Conservation (phyloP, 1,140 invertebrate species). For the Diorhabda elongata region DNA sequence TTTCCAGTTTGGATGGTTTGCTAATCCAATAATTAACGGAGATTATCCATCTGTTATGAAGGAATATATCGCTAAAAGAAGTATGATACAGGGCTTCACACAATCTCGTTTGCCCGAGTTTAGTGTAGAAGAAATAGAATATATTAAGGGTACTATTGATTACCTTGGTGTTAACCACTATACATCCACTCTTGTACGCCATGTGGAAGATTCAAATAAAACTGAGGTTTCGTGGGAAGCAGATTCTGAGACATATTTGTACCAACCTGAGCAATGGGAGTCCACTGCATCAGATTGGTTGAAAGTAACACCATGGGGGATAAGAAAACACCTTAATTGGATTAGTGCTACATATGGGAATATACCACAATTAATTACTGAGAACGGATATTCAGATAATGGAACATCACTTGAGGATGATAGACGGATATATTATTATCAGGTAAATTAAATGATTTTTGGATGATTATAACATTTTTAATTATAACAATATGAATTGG, state of each 20-base stretch:
- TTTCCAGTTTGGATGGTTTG: slow-evolving; percentile 20
- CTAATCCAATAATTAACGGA: slow-evolving; percentile 16
- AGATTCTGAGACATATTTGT: background rate
- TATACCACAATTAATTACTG: slow-evolving; percentile 42
- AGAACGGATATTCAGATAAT: slow-evolving; percentile 37
- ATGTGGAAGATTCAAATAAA: background rate
- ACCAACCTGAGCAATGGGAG: background rate
- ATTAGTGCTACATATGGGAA: slow-evolving; percentile 59
- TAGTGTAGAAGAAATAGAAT: slow-evolving; percentile 54
- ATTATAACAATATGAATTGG: background rate
- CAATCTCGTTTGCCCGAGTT: slow-evolving; percentile 60
- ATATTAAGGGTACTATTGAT: slow-evolving; percentile 56
- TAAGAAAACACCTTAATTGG: slow-evolving; percentile 59
- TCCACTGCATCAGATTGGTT: background rate
- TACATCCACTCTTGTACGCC: slow-evolving; percentile 37
- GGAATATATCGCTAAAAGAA: slow-evolving; percentile 44
- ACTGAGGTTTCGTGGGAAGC: background rate
- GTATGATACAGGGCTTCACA: slow-evolving; percentile 54
- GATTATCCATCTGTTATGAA: slow-evolving; percentile 20
- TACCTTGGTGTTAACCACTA: slow-evolving; percentile 61
- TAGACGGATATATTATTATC: slow-evolving; percentile 29
- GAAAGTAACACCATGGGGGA: slow-evolving; percentile 54
- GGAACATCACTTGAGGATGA: slow-evolving; percentile 26
- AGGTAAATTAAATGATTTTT: slow-evolving; percentile 21
- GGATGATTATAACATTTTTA: background rate